Percentiles rank a stretch among this genome's conserved stretches.
Evolutionary conservation across 2,888 invertebrate genomes (phyloP).

Genomic region (Perizoma affinitatum): DNA sequence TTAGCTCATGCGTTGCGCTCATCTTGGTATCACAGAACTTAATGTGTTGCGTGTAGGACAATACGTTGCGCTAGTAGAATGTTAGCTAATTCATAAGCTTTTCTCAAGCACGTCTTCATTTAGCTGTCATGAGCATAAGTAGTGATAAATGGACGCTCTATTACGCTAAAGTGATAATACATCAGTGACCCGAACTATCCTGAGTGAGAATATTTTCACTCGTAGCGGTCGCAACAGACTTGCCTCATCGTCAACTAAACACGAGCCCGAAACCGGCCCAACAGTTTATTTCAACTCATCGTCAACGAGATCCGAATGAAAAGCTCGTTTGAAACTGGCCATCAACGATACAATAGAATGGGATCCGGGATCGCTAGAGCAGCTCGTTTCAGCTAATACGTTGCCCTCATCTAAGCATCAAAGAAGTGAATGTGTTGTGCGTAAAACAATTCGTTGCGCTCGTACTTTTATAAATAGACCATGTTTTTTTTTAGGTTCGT

Average conservation of each 20-base stretch:
- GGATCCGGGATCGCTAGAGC: too few species aligned
- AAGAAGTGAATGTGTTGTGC: background rate
- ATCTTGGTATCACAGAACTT: background rate
- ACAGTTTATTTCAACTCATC: constrained; percentile 22
- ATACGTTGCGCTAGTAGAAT: constrained; percentile 1
- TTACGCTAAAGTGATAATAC: background rate
- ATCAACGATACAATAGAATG: too few species aligned
- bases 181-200: background rate
- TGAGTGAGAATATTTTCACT: background rate
- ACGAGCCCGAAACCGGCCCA: constrained; percentile 26
- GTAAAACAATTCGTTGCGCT: constrained; percentile 2
- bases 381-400: background rate
- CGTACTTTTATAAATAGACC: background rate
- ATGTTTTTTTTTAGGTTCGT: background rate
- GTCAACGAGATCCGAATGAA: background rate
- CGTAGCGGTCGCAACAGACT: too few species aligned
- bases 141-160: background rate
- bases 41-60: background rate
- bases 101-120: background rate
- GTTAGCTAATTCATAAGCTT: background rate
- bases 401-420: constrained; percentile 5
- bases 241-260: background rate
- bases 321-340: too few species aligned
- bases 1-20: constrained; percentile 10
- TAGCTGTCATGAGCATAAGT: constrained; percentile 6